Percentiles rank a stretch among this genome's conserved stretches.
Evolutionary conservation across 2,888 invertebrate species (phyloP).

Genomic region (Andrena marginata): DNA sequence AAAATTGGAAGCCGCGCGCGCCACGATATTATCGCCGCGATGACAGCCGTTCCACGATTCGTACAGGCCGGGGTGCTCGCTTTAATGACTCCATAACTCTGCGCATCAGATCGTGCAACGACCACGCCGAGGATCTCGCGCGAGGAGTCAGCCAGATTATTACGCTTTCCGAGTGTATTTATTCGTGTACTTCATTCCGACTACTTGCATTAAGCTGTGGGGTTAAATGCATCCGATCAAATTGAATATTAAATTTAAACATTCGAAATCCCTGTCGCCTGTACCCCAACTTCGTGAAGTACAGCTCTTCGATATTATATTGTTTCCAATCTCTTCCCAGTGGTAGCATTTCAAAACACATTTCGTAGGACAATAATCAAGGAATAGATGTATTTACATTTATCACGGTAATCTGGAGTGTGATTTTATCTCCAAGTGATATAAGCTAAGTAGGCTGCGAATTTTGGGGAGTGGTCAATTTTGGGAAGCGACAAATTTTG

Average conservation of each 20-base stretch:
- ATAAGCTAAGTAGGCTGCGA: no score
- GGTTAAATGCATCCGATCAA: neutral
- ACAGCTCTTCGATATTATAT: no score
- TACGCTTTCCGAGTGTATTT: conserved; percentile 4
- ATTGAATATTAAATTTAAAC: neutral
- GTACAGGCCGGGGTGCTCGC: conserved; percentile 6
- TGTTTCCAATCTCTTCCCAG: no score
- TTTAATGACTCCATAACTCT: conserved; percentile 35
- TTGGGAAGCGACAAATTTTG: no score
- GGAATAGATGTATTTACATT: no score
- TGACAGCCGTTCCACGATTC: conserved; percentile 43
- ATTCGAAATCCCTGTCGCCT: no score
- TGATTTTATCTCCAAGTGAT: no score
- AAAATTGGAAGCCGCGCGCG: conserved; percentile 54
- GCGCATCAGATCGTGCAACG: conserved; percentile 4
- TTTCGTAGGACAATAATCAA: no score
- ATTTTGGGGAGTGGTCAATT: no score
- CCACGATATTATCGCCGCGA: conserved; percentile 45
- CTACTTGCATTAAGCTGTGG: neutral
- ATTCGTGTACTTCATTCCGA: neutral
- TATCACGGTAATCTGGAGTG: no score
- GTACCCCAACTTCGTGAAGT: no score
- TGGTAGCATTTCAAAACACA: no score
- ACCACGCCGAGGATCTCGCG: neutral
- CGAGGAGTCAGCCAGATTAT: neutral